Percentiles rank a stretch among this genome's conserved stretches.
Conservation (phyloP, 2,113 vertebrate genomes). For the Synchiropus splendidus region DNA sequence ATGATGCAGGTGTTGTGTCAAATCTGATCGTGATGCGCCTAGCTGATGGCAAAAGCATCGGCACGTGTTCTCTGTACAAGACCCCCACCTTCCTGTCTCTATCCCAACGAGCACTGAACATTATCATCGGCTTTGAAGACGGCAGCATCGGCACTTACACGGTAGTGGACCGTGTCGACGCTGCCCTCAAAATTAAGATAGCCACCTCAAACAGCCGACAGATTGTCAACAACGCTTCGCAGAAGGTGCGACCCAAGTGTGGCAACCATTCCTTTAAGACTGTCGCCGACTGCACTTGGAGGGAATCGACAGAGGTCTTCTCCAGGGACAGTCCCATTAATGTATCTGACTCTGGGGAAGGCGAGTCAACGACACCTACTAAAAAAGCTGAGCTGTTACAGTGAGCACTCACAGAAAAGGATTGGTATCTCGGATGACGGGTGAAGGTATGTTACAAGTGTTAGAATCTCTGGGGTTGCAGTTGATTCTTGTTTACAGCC, state of each 20-base stretch:
- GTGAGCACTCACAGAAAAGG: slow-evolving; percentile 50
- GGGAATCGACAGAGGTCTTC: slow-evolving; percentile 95
- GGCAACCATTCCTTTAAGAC: slow-evolving; percentile 83
- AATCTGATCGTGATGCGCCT: slow-evolving; percentile 95
- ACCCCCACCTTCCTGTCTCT: slow-evolving; percentile 88
- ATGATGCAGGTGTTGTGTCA: slow-evolving; percentile 81
- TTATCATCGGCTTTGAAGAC: slow-evolving; percentile 94
- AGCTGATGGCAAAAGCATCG: slow-evolving; percentile 95
- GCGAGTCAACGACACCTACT: slow-evolving; percentile 83
- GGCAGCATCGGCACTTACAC: slow-evolving; percentile 97
- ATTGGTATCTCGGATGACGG: background rate
- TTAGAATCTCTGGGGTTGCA: slow-evolving; percentile 57
- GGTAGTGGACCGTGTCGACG: slow-evolving; percentile 93
- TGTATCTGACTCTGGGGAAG: slow-evolving; percentile 81
- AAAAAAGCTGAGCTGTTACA: slow-evolving; percentile 86
- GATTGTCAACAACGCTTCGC: slow-evolving; percentile 86
- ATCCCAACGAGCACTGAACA: slow-evolving; percentile 91
- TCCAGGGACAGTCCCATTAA: slow-evolving; percentile 95
- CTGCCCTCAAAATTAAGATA: slow-evolving; percentile 96
- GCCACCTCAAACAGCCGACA: slow-evolving; percentile 97
- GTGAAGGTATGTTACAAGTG: slow-evolving; percentile 20
- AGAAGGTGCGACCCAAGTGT: slow-evolving; percentile 85
- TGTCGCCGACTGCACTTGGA: slow-evolving; percentile 91
- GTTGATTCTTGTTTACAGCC: slow-evolving; percentile 74
- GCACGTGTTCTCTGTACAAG: slow-evolving; percentile 97